Conservation (phyloP, 2,888 invertebrate genomes). For the Campoplex capitator region DNA sequence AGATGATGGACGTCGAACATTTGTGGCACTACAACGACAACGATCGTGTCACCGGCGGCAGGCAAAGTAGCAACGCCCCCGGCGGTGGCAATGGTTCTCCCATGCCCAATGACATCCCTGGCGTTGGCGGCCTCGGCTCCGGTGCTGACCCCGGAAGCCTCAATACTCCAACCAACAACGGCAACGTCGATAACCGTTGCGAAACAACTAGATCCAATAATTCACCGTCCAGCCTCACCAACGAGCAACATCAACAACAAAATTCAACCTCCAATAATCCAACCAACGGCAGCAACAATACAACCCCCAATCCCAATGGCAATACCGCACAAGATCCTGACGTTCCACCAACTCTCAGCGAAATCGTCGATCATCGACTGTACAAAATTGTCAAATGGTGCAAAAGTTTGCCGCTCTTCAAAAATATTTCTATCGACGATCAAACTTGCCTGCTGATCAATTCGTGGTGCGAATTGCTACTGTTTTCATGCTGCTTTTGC, state of each 20-base stretch:
- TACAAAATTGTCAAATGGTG: conserved; percentile 99
- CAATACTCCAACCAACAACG: conserved; percentile 69
- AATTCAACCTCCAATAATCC: conserved; percentile 60
- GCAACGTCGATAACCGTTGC: conserved; percentile 66
- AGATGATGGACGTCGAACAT: conserved; percentile 98
- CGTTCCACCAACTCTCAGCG: conserved; percentile 95
- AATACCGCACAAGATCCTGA: conserved; percentile 88
- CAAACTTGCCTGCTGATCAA: conserved; percentile 98
- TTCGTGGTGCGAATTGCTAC: conserved; percentile 97
- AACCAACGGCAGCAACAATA: conserved; percentile 68
- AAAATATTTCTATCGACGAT: conserved; percentile 98
- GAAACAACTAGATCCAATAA: conserved; percentile 72
- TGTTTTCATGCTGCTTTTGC: conserved; percentile 97
- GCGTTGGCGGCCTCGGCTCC: not conserved
- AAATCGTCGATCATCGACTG: conserved; percentile 97
- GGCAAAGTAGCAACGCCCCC: conserved; percentile 75
- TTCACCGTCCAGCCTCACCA: conserved; percentile 59
- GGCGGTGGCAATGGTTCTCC: conserved; percentile 58
- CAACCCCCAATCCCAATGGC: conserved; percentile 75
- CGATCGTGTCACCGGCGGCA: conserved; percentile 89
- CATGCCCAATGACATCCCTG: conserved; percentile 44
- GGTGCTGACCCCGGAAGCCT: conserved; percentile 66
- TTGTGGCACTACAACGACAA: conserved; percentile 97
- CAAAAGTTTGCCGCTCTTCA: conserved; percentile 97
- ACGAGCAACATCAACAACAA: conserved; percentile 73